Evolutionary conservation across 2,797 vertebrate species (phyloP).

Genomic region (Argyrosomus regius): DNA sequence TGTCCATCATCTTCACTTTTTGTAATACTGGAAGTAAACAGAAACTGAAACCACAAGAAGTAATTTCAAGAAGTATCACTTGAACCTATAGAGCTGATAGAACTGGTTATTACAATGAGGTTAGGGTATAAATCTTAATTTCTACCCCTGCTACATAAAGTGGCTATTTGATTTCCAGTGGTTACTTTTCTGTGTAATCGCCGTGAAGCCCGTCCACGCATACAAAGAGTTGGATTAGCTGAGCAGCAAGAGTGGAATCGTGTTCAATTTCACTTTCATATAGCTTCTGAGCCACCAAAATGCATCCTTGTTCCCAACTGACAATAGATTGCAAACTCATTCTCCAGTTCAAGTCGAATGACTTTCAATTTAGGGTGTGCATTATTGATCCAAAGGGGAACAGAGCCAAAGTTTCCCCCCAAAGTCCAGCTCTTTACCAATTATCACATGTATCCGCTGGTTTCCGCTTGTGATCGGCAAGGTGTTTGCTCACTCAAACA

Average conservation of each 20-base stretch:
- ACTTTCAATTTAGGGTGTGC: slow-evolving; percentile 77
- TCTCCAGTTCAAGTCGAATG: slow-evolving; percentile 78
- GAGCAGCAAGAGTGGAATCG: slow-evolving; percentile 46
- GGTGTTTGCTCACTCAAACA: slow-evolving; percentile 8
- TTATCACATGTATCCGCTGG: slow-evolving; percentile 67
- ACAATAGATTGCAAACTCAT: slow-evolving; percentile 77
- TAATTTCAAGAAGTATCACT: background rate
- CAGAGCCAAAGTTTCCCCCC: slow-evolving; percentile 49
- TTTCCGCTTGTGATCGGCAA: slow-evolving; percentile 39
- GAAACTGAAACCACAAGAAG: background rate
- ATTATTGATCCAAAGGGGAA: slow-evolving; percentile 79
- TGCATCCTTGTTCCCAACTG: slow-evolving; percentile 67
- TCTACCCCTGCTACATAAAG: slow-evolving; percentile 24
- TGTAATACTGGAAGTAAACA: background rate
- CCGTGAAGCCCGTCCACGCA: slow-evolving; percentile 43
- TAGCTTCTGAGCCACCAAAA: slow-evolving; percentile 52
- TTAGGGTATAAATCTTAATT: slow-evolving; percentile 5
- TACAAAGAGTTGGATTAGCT: slow-evolving; percentile 70
- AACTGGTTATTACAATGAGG: background rate
- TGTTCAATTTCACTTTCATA: slow-evolving; percentile 75
- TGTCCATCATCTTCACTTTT: background rate
- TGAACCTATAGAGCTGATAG: background rate
- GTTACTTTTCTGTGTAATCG: slow-evolving; percentile 60
- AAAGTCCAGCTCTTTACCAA: slow-evolving; percentile 61
- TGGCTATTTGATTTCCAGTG: slow-evolving; percentile 27